phyloP scores from a whole-genome alignment of 2,113 vertebrate species.

The Xerus inauris region DNA sequence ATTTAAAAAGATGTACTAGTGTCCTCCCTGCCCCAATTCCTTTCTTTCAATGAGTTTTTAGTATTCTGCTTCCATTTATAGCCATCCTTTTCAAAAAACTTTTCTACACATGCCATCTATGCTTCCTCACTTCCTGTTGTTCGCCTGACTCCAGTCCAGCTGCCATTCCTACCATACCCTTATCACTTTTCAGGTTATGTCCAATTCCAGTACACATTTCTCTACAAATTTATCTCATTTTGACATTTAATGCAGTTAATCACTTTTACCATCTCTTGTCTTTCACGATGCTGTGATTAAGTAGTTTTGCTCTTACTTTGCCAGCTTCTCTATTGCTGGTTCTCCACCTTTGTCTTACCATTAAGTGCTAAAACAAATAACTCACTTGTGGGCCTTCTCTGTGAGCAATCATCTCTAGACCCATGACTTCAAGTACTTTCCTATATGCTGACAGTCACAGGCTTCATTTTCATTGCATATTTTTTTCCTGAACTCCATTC shows the following conservation, averaged over 20 bases:
- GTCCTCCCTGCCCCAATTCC: not conserved
- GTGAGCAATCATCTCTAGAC: constrained; percentile 11
- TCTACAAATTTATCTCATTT: constrained; percentile 5
- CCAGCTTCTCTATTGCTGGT: not conserved
- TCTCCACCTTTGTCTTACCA: not conserved
- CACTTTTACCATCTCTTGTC: not conserved
- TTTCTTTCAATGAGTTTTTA: not conserved
- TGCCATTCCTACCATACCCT: not conserved
- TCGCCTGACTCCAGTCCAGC: not conserved
- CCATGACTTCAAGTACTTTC: constrained; percentile 12
- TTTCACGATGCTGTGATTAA: not conserved
- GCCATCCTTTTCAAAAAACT: not conserved
- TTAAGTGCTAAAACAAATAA: constrained; percentile 39
- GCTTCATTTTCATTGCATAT: constrained; percentile 9
- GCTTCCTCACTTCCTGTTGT: not conserved
- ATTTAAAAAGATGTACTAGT: not conserved
- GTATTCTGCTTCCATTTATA: constrained; percentile 4
- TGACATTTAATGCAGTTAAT: not conserved
- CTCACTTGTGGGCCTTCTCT: not conserved
- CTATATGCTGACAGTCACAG: not conserved
- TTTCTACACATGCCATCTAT: not conserved
- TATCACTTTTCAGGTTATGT: constrained; percentile 18
- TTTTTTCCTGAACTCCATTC: constrained; percentile 35
- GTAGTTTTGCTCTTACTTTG: constrained; percentile 17
- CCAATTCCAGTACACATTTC: not conserved